Evolutionary conservation across 2,888 invertebrate species (phyloP), one percentile per base, ranked within the genome.

Genomic region (Agriopis marginaria): DNA sequence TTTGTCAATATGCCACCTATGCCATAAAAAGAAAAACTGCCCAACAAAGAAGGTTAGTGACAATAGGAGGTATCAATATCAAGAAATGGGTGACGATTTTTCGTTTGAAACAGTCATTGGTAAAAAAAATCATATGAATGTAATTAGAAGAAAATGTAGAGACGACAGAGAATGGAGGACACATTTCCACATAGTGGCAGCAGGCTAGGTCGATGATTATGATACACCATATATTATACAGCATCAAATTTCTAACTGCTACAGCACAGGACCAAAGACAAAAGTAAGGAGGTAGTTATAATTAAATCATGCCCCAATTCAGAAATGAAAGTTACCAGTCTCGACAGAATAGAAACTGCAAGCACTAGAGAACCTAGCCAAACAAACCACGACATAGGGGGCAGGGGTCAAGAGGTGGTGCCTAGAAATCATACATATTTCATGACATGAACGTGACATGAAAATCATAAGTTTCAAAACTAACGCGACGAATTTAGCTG

Each of bases 361-460:
- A 68, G 59, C 53, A 54, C 58, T 58, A 54, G 63, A 62, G 49
- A 56, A 44, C 45, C 47, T 40, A 61, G 42, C 61, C 42, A 55
- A 53, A 61, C 60, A 54, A 60, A 68, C 63, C 14, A 53, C 62
- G 39, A 55, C 44, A 55, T 64, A 60, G 68, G 64, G 32, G 62
- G 59, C 63, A 63, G 40, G n/a, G 64, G 63, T 68, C 68, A 68
- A 68, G 60, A 55, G 55, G 64, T 68, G 11, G 32, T 63, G 60
- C 32, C 54, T 68, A 68, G 68, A 64, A 68, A 60, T 60, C 60
- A 55, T 64, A 60, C 68, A 54, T 63, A 59, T 53, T 68, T 54
- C 39, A 64, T 68, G 54, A 60, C 60, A 61, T 42, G 50, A 63
- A 51, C 63, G 51, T 58, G 63, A 63, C 49, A 59, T 63, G 50